Base-by-base conservation (phyloP, 2,888 invertebrate species). In the Mycalesis mineus region DNA sequence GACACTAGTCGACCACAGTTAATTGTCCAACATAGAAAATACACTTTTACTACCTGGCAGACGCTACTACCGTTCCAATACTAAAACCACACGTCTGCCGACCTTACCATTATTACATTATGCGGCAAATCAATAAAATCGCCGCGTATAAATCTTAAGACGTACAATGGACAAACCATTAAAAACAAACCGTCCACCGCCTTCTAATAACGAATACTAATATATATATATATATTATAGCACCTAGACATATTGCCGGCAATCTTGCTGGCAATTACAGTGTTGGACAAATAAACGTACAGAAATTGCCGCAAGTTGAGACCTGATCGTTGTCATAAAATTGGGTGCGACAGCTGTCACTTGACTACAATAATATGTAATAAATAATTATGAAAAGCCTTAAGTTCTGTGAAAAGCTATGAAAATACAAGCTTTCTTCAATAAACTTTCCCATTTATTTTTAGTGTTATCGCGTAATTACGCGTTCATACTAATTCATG, bases 51-150 rank as follows among this genome's bases (percentile, higher is more conserved):
- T 68, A 70, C 15, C 52, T 2, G 42, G 42, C 42, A 39, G 41
- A 42, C 31, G 15, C 1, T 6, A 17, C 8, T 37, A 48, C 37
- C 37, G 33, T 37, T 9, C 36, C 4, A 11, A 36, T 36, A 22
- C 39, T 29, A 11, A 13, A 39, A 33, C 15, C 42, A 42, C 65
- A 67, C 69, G 60, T 67, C 75, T 71, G 70, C 78, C 75, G 62
- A 72, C 72, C 22, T 74, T 78, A 80, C 77, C 72, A 68, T 72
- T 77, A 68, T 72, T 77, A 80, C 73, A 78, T 79, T 74, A 79
- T 74, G 77, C 88, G 86, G 85, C 86, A 77, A 86, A 77, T 88
- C 88, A 88, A 88, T 87, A 86, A 84, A 87, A 87, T 83, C 80
- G 81, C 87, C 87, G 87, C 86, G 77, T 82, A 82, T 80, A 84